Conservation (phyloP, 2,113 vertebrate species). For the Bucco capensis region DNA sequence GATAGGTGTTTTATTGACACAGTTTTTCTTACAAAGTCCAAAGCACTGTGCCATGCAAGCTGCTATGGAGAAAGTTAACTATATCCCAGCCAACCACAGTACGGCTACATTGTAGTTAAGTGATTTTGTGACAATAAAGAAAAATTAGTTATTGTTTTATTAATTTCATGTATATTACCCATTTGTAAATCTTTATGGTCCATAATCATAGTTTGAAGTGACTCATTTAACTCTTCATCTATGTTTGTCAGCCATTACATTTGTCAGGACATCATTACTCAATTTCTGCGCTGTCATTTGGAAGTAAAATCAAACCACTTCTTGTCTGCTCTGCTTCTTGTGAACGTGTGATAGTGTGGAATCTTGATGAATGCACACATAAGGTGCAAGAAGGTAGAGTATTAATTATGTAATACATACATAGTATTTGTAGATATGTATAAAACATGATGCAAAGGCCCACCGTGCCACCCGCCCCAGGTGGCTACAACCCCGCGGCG, state of each 20-base stretch:
- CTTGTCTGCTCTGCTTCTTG: constrained; percentile 84
- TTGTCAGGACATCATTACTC: constrained; percentile 80
- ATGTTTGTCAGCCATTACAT: constrained; percentile 63
- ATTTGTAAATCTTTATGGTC: not conserved
- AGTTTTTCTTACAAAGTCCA: not conserved
- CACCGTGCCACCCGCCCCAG: no score
- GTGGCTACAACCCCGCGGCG: no score
- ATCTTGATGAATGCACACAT: constrained; percentile 73
- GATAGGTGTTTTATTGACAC: not conserved
- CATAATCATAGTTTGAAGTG: not conserved
- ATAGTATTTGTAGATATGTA: not conserved
- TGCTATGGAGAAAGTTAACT: not conserved
- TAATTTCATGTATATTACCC: not conserved
- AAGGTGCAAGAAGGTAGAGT: constrained; percentile 72
- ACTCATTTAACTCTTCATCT: not conserved
- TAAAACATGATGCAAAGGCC: not conserved
- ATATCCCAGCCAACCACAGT: not conserved
- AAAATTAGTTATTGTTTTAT: not conserved
- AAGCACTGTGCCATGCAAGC: not conserved
- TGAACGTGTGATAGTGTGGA: constrained; percentile 82
- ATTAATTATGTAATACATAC: not conserved
- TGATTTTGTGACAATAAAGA: not conserved
- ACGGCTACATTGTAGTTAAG: not conserved
- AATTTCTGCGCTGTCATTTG: constrained; percentile 81
- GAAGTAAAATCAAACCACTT: constrained; percentile 58